Evolutionary conservation across 2,888 invertebrate genomes (phyloP), one percentile per base, ranked within the genome.

Genomic region (Calameuta idolon): DNA sequence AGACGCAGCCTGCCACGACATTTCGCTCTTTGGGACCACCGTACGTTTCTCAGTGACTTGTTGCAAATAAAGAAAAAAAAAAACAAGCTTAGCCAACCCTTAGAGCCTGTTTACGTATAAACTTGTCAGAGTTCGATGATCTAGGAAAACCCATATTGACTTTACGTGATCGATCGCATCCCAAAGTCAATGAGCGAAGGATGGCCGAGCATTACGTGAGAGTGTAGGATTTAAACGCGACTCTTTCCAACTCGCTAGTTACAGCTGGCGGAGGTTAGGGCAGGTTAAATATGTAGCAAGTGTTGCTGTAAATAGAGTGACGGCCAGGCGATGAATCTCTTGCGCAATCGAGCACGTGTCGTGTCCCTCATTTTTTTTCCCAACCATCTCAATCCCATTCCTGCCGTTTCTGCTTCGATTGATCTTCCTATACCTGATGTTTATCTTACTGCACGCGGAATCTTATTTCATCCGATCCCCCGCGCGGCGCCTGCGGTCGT

Each of bases 231-330:
- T 55, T 23, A 23, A 9, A 55, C 23, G 55, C 55, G 55, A 55
- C 23, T 55, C 23, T 55, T 55, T 55, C 2, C 68, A 74, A 77
- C 76, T 79, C 79, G 81, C 80, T 81, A 76, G 78, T 79, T 78
- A 80, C 82, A 81, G 78, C 78, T 79, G 77, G 69, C 75, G 81
- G 87, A 88, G 90, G 88, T 90, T 91, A 90, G 89, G 86, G 87
- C 89, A 86, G 90, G 89, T 90, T 91, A 91, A 90, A 91, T 91
- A 90, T 89, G 90, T 89, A 89, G 85, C 88, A 85, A 85, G 85
- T 87, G 84, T 85, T 80, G 84, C 86, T 90, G 89, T 89, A 90
- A 91, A 90, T 91, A 91, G 87, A 88, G 82, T 88, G 91, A 91
- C 89, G 91, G 89, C 87, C 89, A 84, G 86, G 81, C 83, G 85